Evolutionary conservation across 2,113 vertebrate genomes (phyloP).

Genomic region (Paratilapia polleni): DNA sequence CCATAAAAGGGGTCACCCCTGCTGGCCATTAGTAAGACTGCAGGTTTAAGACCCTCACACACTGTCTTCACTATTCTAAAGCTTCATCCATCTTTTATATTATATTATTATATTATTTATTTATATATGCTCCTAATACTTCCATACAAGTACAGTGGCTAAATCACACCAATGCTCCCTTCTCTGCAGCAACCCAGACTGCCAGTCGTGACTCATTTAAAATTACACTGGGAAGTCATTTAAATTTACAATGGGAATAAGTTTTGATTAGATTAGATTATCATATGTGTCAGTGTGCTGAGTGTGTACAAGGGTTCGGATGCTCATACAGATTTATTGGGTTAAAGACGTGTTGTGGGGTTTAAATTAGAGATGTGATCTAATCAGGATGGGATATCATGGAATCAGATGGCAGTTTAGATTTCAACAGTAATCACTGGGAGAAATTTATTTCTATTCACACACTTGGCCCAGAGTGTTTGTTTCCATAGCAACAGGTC

Average conservation of each 20-base stretch:
- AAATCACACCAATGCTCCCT: not conserved
- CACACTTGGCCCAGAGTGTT: conserved; percentile 14
- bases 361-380: conserved; percentile 27
- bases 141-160: not conserved
- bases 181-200: not conserved
- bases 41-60: conserved; percentile 4
- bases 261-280: not conserved
- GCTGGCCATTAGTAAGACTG: not conserved
- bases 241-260: not conserved
- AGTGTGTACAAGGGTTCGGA: not conserved
- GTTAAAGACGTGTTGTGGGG: not conserved
- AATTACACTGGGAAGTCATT: not conserved
- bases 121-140: not conserved
- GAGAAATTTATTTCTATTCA: conserved; percentile 42
- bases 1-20: not conserved
- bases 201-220: not conserved
- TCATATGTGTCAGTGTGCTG: not conserved
- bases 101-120: no score
- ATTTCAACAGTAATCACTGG: conserved; percentile 40
- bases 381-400: not conserved
- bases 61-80: not conserved
- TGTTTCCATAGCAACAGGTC: conserved; percentile 71
- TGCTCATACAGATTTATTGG: not conserved
- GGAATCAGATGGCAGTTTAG: conserved; percentile 14
- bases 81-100: not conserved